Percentiles rank a stretch among this genome's conserved stretches.
These are phyloP conservation scores for Sminthurides aquaticus DNA, from an alignment of 2,888 invertebrate species.

Conservation along the genomic window DNA sequence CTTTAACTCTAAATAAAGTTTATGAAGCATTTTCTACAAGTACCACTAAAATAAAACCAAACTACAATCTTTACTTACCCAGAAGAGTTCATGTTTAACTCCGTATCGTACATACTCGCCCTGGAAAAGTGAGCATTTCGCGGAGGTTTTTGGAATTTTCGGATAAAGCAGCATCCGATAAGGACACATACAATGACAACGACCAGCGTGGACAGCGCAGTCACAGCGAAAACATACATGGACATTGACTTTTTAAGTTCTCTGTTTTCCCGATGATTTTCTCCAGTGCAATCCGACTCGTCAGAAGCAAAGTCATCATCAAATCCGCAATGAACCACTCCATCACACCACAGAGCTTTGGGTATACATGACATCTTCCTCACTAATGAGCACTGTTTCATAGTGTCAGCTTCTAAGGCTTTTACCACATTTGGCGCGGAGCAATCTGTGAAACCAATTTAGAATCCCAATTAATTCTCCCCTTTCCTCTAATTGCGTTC, in stretches of 20 bases:
- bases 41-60: too few species aligned
- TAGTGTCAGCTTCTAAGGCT: slow-evolving; percentile 17
- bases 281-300: slow-evolving; percentile 28
- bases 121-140: slow-evolving; percentile 19
- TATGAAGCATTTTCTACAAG: too few species aligned
- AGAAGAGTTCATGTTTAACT: slow-evolving; percentile 8
- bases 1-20: too few species aligned
- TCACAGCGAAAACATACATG: slow-evolving; percentile 40
- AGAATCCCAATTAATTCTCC: too few species aligned
- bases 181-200: slow-evolving; percentile 36
- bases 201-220: slow-evolving; percentile 37
- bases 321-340: slow-evolving; percentile 37
- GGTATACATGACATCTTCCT: slow-evolving; percentile 36
- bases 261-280: slow-evolving; percentile 2
- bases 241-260: slow-evolving; percentile 23
- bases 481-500: too few species aligned
- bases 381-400: slow-evolving; percentile 30
- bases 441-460: too few species aligned
- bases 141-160: slow-evolving; percentile 32
- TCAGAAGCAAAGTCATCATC: slow-evolving; percentile 35
- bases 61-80: slow-evolving; percentile 8
- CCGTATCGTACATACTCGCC: slow-evolving; percentile 12
- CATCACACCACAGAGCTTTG: slow-evolving; percentile 34
- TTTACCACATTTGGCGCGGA: too few species aligned
- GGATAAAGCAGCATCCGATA: slow-evolving; percentile 37